Base-by-base conservation (phyloP, 2,888 invertebrate genomes). In the Tenthredo amoena region DNA sequence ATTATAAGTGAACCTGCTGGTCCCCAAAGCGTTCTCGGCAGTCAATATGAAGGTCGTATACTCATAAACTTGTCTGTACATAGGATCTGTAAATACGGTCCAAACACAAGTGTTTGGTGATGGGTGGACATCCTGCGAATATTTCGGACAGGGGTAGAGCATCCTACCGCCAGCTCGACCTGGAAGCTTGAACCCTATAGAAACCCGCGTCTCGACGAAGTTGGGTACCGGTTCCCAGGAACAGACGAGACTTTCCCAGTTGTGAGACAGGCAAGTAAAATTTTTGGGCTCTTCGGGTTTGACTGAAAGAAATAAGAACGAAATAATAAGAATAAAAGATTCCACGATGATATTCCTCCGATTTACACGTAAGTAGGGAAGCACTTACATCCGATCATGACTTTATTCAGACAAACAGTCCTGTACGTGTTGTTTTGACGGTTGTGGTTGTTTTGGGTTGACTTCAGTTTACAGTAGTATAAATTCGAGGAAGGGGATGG, bases 191-290 rank as follows among this genome's bases (percentile, higher is more conserved):
- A 94, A 96, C 9, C 91, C 91, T 79, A 96, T 89, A 40, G 93
- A 93, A 89, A 96, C 96, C 9, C 91, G 92, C 0, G 96, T 96
- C 34, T 91, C 90, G 12, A 96, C 93, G 87, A 94, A 95, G 92
- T 96, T 94, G 40, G 94, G 90, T 0, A 96, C 95, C 72, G 95
- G 94, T 0, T 95, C 95, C 96, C 98, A 98, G 1, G 95, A 95
- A 91, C 98, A 98, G n/a, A 95, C 96, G 88, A 98, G 94, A 89
- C 95, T 95, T 84, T 96, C 95, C 72, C 72, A 74, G 26, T 74
- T 74, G 94, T 43, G 1, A 12, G 72, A 74, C 15, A 74, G 26
- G 43, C 72, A 74, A 2, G 43, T 10, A 12, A 74, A 43, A 10
- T 74, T 74, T 43, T 7, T 9, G 10, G 72, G 72, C 40, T 74